Base-by-base conservation (phyloP, 2,797 vertebrate species). In the Saxicola maurus region DNA sequence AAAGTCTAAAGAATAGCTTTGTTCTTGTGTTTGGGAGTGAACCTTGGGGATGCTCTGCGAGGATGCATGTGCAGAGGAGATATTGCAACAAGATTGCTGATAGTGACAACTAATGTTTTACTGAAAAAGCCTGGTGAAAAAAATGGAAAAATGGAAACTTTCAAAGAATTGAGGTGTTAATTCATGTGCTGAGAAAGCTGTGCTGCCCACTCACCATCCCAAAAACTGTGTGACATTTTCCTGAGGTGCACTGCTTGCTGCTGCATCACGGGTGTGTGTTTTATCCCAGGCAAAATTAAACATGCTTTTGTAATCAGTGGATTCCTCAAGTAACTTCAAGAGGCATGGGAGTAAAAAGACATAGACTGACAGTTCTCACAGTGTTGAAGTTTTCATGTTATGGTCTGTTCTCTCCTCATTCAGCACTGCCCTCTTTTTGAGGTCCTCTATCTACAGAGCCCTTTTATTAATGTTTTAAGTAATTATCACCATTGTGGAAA, bases 131-230 rank as follows among this genome's bases (percentile, higher is more conserved):
- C 17, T 18, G 15, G n/a, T 2, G 4, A 61, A 86, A 52, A 56
- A 69, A 59, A 45, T 38, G 52, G 56, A 48, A 56, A 88, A 83
- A 72, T 51, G 40, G 66, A 78, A 81, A 48, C 31, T 48, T 83
- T 38, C 28, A 51, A 86, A 52, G 42, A 84, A 82, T 30, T 23
- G 15, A 56, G 46, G 76, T 88, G 71, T 77, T 88, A 90, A 79
- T 88, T 87, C 84, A 75, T 49, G 59, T 85, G 65, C 75, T 85
- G 81, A 90, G 64, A 33, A 82, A 76, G 33, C 65, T 89, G 57
- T 61, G 72, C 84, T 88, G 69, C 82, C 76, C 57, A 57, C 78
- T 75, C 78, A 76, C 46, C 24, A 25, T 78, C 78, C 51, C 18
- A 2, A 57, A 82, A 84, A 40, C 56, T 49, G 64, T 21, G n/a